Evolutionary conservation across 23 tunicate genomes (phyloP), one percentile per base, ranked within the genome.

Genomic region (Trididemnum miniatum): DNA sequence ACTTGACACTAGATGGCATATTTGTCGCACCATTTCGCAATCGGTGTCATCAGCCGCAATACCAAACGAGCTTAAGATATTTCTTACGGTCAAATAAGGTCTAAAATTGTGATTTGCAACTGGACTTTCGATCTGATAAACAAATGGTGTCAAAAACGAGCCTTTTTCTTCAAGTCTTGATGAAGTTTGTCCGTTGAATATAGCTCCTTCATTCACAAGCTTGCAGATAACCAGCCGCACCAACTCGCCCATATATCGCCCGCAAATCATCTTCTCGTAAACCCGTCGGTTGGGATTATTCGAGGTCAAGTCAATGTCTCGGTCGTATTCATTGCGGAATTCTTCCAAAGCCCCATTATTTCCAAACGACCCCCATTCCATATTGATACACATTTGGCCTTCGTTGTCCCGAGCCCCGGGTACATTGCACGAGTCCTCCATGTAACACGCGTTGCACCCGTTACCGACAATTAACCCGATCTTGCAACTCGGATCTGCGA

Each of bases 341-440:
- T 76, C 84, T 0, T 90, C 96, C 31, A 90, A 64, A 22, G 51
- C 80, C 9, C 96, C 96, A 26, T 80, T 74, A n/a, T 81, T 88
- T 1, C 96, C 96, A 38, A 90, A 90, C 40, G 85, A 84, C 4
- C 96, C 96, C 96, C 89, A 85, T 36, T 90, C 96, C 78, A 82
- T 90, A 86, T 90, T 90, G 52, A 90, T 85, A 62, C 96, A 90
- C 96, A 90, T 90, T 31, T 73, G 79, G 1, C 78, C 65, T 22
- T 83, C 75, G 34, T 79, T 65, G 2, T 84, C 76, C 0, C 12
- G 36, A 1, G 72, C 27, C 28, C 36, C 73, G 27, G 82, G 44
- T 1, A 85, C 67, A 66, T 90, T 85, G 20, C n/a, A 28, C 30
- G 51, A 23, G 18, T 80, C 65, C 60, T 90, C 96, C 96, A 90